Base-by-base conservation (phyloP, 2,888 invertebrate species). In the Tiliacea citrago region DNA sequence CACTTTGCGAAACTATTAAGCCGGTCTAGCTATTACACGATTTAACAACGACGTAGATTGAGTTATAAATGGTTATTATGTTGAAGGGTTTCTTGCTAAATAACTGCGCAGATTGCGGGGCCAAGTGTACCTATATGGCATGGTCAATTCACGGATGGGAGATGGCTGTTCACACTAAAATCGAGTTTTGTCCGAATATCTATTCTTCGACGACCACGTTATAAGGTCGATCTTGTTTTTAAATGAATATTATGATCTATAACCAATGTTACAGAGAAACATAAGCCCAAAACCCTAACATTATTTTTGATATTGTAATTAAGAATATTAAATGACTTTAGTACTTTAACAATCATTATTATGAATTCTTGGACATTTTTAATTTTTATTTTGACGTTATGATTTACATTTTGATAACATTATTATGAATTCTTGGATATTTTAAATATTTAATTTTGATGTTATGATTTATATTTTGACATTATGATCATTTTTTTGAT, bases 1-100 rank as follows among this genome's bases (percentile, higher is more conserved):
- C 85, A 85, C 85, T 89, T 86, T 81, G 77, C 73, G 81, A 79
- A 88, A 86, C 87, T 88, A 89, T 89, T 86, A 83, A 83, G 76
- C 76, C 63, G 76, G 73, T 71, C 66, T 61, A 70, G 75, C 80
- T 82, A 88, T 81, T 82, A 84, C 69, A 77, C 63, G 83, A 84
- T 85, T 82, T 69, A 78, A 86, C 75, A 85, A 83, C 76, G 73
- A 63, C 68, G 67, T 68, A 77, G 78, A 87, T 85, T 86, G 84
- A 84, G 77, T 84, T 82, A 81, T 76, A 62, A 71, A 79, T 79
- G 45, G 79, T 70, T 70, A 81, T 74, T 75, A 82, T 66, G 53
- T 45, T 49, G 35, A 80, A 69, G 49, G 63, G 66, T 62, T 68
- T 55, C 75, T 68, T 60, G 55, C 13, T 60, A n/a, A 63, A 68